Conservation (phyloP, 2,797 vertebrate genomes). For the Alauda arvensis region DNA sequence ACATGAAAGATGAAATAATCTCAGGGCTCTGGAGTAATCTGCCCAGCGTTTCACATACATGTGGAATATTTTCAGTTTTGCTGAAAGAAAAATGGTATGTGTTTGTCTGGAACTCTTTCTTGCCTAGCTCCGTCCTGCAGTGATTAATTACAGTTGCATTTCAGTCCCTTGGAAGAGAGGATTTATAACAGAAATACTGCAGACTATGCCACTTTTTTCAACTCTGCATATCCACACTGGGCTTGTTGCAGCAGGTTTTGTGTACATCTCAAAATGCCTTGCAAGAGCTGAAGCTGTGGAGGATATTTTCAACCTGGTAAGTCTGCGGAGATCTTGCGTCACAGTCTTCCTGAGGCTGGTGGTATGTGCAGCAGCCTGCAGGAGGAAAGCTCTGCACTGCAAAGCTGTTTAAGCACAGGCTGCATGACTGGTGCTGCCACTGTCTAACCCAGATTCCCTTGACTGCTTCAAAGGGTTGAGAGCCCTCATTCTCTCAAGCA, state of each 20-base stretch:
- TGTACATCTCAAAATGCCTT: not conserved
- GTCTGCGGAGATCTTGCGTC: not conserved
- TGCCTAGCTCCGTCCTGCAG: not conserved
- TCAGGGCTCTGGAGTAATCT: not conserved
- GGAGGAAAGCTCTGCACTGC: not conserved
- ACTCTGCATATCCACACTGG: not conserved
- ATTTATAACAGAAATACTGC: not conserved
- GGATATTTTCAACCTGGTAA: not conserved
- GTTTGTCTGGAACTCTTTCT: not conserved
- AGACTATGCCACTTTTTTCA: not conserved
- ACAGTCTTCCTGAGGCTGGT: not conserved
- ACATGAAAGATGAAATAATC: constrained; percentile 2
- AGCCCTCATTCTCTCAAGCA: not conserved
- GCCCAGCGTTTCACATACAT: not conserved
- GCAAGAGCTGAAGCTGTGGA: not conserved
- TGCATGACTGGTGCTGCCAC: not conserved
- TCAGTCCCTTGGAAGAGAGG: not conserved
- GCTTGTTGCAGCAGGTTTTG: not conserved
- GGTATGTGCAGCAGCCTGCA: not conserved
- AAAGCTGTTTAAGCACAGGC: not conserved
- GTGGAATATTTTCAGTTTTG: not conserved
- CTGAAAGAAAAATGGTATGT: not conserved
- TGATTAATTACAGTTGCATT: constrained; percentile 23
- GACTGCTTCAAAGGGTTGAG: not conserved
- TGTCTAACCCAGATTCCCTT: not conserved